These are phyloP conservation scores for Anagyrus pseudococci DNA, from an alignment of 2,888 invertebrate genomes.

Conservation along the genomic window DNA sequence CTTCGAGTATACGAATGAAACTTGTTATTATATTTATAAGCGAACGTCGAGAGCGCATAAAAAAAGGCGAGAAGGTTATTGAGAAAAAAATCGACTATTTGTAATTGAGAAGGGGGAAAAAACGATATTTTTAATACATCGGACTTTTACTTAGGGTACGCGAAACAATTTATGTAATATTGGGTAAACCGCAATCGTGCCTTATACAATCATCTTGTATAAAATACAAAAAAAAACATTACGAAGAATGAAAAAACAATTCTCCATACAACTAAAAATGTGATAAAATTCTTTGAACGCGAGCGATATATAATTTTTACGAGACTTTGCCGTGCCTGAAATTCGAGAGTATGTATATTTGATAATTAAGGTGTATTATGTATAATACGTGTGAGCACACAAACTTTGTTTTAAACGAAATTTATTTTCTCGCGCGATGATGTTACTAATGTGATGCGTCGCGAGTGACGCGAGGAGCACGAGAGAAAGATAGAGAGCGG, in stretches of 20 bases:
- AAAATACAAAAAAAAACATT: background rate
- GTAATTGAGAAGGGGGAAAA: slow-evolving; percentile 26
- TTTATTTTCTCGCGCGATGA: slow-evolving; percentile 33
- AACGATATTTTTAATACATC: slow-evolving; percentile 26
- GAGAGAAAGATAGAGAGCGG: slow-evolving; percentile 36
- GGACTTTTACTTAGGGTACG: slow-evolving; percentile 28
- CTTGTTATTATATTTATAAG: slow-evolving; percentile 40
- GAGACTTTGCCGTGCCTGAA: slow-evolving; percentile 21
- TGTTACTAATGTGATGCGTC: slow-evolving; percentile 46
- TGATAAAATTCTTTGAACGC: slow-evolving; percentile 31
- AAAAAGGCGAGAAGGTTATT: slow-evolving; percentile 12
- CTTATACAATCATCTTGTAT: slow-evolving; percentile 22
- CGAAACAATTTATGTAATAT: slow-evolving; percentile 19
- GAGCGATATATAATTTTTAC: slow-evolving; percentile 5
- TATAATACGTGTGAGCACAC: background rate
- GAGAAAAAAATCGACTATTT: slow-evolving; percentile 9
- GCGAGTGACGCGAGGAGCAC: slow-evolving; percentile 33
- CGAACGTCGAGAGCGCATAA: slow-evolving; percentile 25
- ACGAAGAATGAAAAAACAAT: slow-evolving; percentile 1
- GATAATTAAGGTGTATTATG: slow-evolving; percentile 5
- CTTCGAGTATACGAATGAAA: slow-evolving; percentile 30
- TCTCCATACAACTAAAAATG: slow-evolving; percentile 26
- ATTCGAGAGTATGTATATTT: slow-evolving; percentile 23
- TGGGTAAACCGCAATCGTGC: slow-evolving; percentile 25
- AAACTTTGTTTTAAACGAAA: slow-evolving; percentile 1